phyloP scores from a whole-genome alignment of 2,113 vertebrate genomes.

The Platysteira castanea region DNA sequence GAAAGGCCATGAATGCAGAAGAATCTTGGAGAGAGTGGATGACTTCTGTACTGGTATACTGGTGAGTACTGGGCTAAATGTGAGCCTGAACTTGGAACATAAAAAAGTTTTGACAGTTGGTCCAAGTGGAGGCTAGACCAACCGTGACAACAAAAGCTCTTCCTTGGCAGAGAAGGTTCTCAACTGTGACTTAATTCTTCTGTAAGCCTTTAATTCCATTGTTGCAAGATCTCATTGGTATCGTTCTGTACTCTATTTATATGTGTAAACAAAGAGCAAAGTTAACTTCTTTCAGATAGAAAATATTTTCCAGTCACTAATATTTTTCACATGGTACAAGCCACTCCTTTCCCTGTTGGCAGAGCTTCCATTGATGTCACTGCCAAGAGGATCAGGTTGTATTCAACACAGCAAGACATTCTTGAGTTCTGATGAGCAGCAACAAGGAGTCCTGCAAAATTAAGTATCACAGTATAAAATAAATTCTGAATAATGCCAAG shows the following conservation, averaged over 20 bases:
- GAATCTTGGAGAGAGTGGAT: not conserved
- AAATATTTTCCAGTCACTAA: slow-evolving; percentile 2
- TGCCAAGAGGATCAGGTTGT: not conserved
- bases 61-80: not conserved
- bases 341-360: not conserved
- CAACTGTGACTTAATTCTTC: not conserved
- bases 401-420: not conserved
- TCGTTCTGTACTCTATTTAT: not conserved
- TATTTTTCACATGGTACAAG: not conserved
- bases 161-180: not conserved
- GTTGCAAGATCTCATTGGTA: not conserved
- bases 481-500: not conserved
- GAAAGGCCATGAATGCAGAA: not conserved
- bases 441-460: not conserved
- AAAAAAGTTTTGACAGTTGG: not conserved
- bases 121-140: not conserved
- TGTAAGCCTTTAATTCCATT: not conserved
- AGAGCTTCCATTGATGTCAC: not conserved
- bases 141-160: not conserved
- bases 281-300: not conserved
- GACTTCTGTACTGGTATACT: not conserved
- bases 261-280: not conserved
- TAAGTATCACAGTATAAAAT: not conserved
- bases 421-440: not conserved
- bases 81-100: not conserved